Percentiles rank a stretch among this genome's conserved stretches.
These are phyloP conservation scores for Jaculus jaculus DNA, from an alignment of 2,113 vertebrate genomes.

Conservation along the genomic window DNA sequence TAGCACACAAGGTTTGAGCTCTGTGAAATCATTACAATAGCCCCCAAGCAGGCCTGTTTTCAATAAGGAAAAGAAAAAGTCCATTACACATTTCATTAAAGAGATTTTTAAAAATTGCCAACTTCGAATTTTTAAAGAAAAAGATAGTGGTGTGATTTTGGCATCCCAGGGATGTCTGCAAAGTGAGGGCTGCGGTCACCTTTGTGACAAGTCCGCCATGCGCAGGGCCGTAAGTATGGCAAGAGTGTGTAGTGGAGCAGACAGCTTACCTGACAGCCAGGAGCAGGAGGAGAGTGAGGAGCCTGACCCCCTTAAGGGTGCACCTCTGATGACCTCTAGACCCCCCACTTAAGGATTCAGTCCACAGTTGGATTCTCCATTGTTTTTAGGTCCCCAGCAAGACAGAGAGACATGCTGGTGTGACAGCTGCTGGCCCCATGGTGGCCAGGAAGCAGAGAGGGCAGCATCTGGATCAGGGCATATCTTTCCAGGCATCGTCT, in stretches of 20 bases:
- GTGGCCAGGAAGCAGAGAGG: background rate
- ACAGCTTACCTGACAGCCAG: background rate
- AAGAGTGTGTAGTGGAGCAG: no score
- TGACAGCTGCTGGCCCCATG: background rate
- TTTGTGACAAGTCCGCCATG: rapidly evolving
- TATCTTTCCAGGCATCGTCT: background rate
- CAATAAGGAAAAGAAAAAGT: background rate
- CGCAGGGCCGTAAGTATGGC: background rate
- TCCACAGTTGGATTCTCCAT: background rate
- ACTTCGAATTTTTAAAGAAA: background rate
- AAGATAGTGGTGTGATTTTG: background rate
- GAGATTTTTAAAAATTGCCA: background rate
- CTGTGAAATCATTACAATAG: rapidly evolving
- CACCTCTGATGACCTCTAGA: background rate
- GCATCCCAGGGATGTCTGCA: background rate
- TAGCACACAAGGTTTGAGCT: background rate
- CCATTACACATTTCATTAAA: background rate
- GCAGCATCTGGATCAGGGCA: background rate
- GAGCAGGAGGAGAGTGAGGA: background rate
- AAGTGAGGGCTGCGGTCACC: rapidly evolving
- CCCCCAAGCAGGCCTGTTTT: background rate
- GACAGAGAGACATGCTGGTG: background rate
- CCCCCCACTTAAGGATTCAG: background rate
- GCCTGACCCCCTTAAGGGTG: background rate
- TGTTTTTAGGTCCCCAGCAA: no score